Conservation (phyloP, 2,113 vertebrate genomes). For the Seriola aureovittata region DNA sequence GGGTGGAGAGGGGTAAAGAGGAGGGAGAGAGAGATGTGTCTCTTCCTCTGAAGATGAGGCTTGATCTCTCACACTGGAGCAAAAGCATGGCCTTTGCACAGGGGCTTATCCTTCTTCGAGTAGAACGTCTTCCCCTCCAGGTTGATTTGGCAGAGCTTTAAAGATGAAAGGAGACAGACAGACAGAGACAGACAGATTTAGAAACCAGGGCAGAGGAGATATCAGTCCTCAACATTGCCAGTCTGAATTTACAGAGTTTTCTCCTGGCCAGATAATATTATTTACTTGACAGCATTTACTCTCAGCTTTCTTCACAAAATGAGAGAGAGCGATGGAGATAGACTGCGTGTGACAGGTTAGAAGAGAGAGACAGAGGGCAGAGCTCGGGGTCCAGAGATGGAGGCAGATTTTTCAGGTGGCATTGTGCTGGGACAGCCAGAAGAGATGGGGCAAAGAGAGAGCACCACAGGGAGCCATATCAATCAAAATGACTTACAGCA, state of each 20-base stretch:
- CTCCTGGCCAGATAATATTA: constrained; percentile 36
- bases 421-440: constrained; percentile 55
- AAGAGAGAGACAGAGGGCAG: constrained; percentile 17
- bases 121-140: constrained; percentile 99
- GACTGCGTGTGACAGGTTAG: constrained; percentile 33
- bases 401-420: constrained; percentile 61
- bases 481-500: constrained; percentile 91
- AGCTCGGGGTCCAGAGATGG: constrained; percentile 36
- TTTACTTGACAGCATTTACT: constrained; percentile 50
- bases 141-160: constrained; percentile 97
- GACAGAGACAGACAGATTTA: constrained; percentile 50
- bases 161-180: constrained; percentile 69
- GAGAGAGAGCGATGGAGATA: constrained; percentile 18
- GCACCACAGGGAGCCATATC: constrained; percentile 56
- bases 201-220: constrained; percentile 50
- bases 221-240: constrained; percentile 54
- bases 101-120: constrained; percentile 99
- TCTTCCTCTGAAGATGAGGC: constrained; percentile 67
- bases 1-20: constrained; percentile 30
- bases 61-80: constrained; percentile 90
- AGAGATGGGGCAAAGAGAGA: constrained; percentile 38
- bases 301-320: constrained; percentile 30
- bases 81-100: constrained; percentile 99
- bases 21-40: constrained; percentile 32
- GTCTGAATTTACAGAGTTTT: constrained; percentile 50